These are phyloP conservation scores for Brachystomella parvula DNA, from an alignment of 1,140 invertebrate species.

Conservation along the genomic window DNA sequence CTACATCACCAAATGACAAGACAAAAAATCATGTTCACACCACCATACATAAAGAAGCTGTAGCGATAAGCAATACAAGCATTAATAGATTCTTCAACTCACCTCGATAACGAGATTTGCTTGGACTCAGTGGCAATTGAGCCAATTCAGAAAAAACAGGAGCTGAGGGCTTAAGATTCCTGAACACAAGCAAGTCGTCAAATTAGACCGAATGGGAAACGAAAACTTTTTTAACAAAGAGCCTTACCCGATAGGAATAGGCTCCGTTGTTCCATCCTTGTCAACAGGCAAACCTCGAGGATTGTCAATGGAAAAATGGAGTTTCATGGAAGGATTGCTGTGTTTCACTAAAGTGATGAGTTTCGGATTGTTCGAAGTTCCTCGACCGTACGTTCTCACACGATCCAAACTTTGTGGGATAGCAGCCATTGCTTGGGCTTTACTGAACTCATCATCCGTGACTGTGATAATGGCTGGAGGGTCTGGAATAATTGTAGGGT, in stretches of 20 bases:
- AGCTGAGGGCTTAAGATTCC: neutral
- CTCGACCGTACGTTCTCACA: too few species aligned
- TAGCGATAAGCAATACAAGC: too few species aligned
- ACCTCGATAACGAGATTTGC: conserved; percentile 1
- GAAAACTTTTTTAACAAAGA: too few species aligned
- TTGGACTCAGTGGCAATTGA: neutral
- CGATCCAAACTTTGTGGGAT: neutral
- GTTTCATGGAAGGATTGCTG: neutral
- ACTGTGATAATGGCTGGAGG: neutral
- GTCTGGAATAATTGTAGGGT: neutral
- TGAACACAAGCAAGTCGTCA: neutral
- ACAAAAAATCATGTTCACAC: too few species aligned
- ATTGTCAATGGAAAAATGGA: neutral
- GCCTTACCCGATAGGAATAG: neutral
- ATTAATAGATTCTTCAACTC: too few species aligned
- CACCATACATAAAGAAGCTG: too few species aligned
- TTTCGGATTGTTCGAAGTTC: neutral
- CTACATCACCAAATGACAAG: too few species aligned
- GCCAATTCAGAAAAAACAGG: neutral
- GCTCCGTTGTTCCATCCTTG: neutral
- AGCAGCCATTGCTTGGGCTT: neutral
- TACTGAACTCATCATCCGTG: neutral
- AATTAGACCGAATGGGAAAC: too few species aligned
- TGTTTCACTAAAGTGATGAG: neutral
- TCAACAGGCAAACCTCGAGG: neutral